A percentile compares a stretch with the other conserved stretches of the same genome.
phyloP scores from a whole-genome alignment of 2,888 invertebrate genomes.

The Nowickia ferox region DNA sequence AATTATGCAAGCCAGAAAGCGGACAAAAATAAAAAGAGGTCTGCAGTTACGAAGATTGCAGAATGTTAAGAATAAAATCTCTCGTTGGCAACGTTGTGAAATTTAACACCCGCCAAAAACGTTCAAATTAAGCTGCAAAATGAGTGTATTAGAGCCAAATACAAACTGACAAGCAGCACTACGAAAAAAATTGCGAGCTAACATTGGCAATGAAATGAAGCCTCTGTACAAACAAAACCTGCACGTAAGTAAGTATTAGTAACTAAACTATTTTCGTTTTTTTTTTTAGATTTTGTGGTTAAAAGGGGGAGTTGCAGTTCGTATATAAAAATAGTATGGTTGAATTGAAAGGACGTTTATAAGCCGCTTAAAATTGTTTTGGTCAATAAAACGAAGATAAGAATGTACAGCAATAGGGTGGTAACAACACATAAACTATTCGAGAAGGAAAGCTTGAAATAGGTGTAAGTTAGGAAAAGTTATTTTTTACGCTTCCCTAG shows the following conservation, averaged over 20 bases:
- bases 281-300: slow-evolving; percentile 8
- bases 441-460: too few relatives aligned
- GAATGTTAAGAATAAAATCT: slow-evolving; percentile 37
- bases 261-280: background rate
- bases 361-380: slow-evolving; percentile 69
- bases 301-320: slow-evolving; percentile 46
- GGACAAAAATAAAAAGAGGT: slow-evolving; percentile 1
- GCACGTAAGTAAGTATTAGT: background rate
- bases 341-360: slow-evolving; percentile 64
- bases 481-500: too few relatives aligned
- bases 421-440: background rate
- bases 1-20: background rate
- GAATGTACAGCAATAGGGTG: slow-evolving; percentile 20
- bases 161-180: slow-evolving; percentile 65
- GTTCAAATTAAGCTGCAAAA: slow-evolving; percentile 74
- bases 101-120: slow-evolving; percentile 71
- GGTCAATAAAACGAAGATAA: slow-evolving; percentile 62
- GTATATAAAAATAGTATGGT: slow-evolving; percentile 57
- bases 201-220: slow-evolving; percentile 33
- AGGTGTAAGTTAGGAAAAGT: too few relatives aligned
- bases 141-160: slow-evolving; percentile 72
- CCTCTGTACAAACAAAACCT: slow-evolving; percentile 10
- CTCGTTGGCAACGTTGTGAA: slow-evolving; percentile 55
- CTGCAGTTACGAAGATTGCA: slow-evolving; percentile 53
- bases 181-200: background rate